A percentile compares a stretch with the other conserved stretches of the same genome.
These are phyloP conservation scores for Bradysia coprophila DNA, from an alignment of 1,140 invertebrate species.

Conservation along the genomic window DNA sequence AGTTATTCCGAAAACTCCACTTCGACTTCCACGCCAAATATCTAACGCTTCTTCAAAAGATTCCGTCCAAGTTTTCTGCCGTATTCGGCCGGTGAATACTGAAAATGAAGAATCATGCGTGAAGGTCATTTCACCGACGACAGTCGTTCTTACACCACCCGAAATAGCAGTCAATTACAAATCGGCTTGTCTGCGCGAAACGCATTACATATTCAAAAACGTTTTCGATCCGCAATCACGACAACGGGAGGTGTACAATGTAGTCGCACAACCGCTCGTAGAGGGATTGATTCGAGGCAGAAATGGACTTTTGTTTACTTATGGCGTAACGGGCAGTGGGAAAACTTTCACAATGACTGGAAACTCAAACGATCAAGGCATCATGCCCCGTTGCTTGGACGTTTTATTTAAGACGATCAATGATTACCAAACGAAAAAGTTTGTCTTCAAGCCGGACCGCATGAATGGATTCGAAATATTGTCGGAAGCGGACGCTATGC, in stretches of 20 bases:
- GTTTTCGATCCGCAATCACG: constrained; percentile 61
- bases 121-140: constrained; percentile 46
- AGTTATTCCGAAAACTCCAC: not conserved
- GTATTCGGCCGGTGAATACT: constrained; percentile 54
- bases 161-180: constrained; percentile 40
- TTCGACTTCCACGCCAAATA: not conserved
- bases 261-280: constrained; percentile 72
- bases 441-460: constrained; percentile 81
- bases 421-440: constrained; percentile 57
- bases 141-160: constrained; percentile 45
- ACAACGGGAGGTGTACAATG: constrained; percentile 68
- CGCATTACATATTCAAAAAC: constrained; percentile 59
- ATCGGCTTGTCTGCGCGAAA: constrained; percentile 39
- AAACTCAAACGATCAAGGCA: constrained; percentile 54
- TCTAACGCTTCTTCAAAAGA: constrained; percentile 22
- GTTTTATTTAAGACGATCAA: constrained; percentile 82
- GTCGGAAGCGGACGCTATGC: constrained; percentile 67
- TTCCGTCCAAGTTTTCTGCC: constrained; percentile 72
- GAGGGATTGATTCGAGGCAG: constrained; percentile 59
- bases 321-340: constrained; percentile 92
- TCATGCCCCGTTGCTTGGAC: constrained; percentile 77
- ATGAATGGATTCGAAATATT: constrained; percentile 89
- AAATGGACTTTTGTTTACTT: constrained; percentile 85
- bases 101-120: constrained; percentile 47
- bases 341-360: constrained; percentile 91